A percentile compares a stretch with the other conserved stretches of the same genome.
These are phyloP conservation scores for Cryptomyrus ogoouensis DNA, from an alignment of 2,113 vertebrate genomes.

Conservation along the genomic window DNA sequence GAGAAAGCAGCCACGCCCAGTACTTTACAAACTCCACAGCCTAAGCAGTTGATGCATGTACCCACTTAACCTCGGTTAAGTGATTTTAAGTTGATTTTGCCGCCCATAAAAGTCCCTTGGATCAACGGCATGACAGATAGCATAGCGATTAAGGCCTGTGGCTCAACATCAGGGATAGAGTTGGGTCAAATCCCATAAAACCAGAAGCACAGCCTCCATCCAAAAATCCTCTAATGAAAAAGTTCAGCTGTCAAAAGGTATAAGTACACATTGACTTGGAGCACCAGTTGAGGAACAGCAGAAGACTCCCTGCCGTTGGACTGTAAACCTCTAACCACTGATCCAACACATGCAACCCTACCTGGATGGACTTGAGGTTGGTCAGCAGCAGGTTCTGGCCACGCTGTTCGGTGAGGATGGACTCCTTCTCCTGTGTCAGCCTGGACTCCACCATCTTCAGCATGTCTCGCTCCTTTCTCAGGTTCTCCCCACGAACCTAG, in stretches of 20 bases:
- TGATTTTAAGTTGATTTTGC: neutral
- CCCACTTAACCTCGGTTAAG: neutral
- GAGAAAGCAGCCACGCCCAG: too few species aligned
- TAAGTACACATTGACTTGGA: neutral
- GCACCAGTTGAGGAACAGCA: neutral
- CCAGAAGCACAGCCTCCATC: neutral
- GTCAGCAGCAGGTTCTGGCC: slow-evolving; percentile 85
- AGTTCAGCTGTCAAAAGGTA: neutral
- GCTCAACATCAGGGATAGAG: neutral
- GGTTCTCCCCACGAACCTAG: slow-evolving; percentile 79
- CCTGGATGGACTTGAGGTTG: slow-evolving; percentile 91
- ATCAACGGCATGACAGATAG: neutral
- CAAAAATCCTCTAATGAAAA: neutral
- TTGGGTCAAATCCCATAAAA: neutral
- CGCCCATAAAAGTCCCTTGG: neutral
- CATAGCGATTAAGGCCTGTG: neutral
- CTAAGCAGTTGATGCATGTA: neutral
- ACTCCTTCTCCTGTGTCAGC: slow-evolving; percentile 79
- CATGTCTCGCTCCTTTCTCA: slow-evolving; percentile 88
- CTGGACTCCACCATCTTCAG: slow-evolving; percentile 80
- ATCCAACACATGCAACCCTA: slow-evolving; percentile 34
- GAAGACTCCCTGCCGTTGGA: neutral
- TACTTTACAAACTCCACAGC: neutral
- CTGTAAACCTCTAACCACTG: neutral
- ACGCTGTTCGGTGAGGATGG: slow-evolving; percentile 77